phyloP scores from a whole-genome alignment of 2,888 invertebrate genomes.

The Imbricaverruca yamaguchii region DNA sequence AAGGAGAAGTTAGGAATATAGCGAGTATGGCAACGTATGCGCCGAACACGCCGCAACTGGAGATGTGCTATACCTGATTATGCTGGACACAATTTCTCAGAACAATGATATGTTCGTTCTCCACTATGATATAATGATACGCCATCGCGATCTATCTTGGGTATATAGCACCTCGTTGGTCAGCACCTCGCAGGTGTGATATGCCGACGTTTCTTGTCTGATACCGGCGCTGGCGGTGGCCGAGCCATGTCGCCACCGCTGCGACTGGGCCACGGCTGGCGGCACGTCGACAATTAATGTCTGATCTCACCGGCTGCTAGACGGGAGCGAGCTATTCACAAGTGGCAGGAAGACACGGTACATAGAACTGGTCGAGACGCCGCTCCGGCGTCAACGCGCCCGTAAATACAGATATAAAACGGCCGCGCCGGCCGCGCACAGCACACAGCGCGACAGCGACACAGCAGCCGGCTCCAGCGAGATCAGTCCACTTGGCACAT shows the following conservation, averaged over 20 bases:
- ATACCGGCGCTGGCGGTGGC: too few species aligned
- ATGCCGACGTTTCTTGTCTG: too few species aligned
- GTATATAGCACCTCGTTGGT: too few species aligned
- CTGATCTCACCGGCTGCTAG: too few species aligned
- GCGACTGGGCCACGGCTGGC: too few species aligned
- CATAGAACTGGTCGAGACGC: not conserved
- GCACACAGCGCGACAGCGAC: not conserved
- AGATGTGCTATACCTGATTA: too few species aligned
- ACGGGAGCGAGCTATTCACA: not conserved
- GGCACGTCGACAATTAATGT: too few species aligned
- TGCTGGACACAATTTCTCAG: not conserved
- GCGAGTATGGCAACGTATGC: not conserved
- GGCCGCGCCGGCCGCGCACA: not conserved
- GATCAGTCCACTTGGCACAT: slow-evolving; percentile 2
- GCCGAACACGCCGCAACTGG: too few species aligned
- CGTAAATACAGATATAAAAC: slow-evolving; percentile 15
- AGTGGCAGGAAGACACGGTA: slow-evolving; percentile 12
- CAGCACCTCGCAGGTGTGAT: too few species aligned
- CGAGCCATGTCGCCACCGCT: too few species aligned
- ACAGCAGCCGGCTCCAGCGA: not conserved
- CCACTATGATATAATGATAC: not conserved
- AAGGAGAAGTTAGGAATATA: slow-evolving; percentile 2
- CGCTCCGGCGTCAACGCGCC: not conserved
- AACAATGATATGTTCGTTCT: not conserved
- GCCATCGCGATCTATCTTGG: not conserved